Evolutionary conservation across 1,140 invertebrate genomes (phyloP).

Genomic region (Brachionus rubens): DNA sequence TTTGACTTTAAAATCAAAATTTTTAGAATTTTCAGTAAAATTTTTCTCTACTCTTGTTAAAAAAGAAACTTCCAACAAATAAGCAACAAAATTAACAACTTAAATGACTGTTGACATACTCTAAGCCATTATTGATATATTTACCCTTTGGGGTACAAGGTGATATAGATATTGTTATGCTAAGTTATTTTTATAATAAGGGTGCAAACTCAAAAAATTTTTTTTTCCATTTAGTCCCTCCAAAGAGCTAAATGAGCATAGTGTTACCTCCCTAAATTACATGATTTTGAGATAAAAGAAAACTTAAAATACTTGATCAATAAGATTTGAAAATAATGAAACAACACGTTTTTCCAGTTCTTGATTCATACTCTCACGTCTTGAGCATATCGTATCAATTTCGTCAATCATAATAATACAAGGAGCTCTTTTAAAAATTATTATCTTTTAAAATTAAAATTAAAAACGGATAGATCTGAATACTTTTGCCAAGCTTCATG

Average conservation of each 20-base stretch:
- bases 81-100: too few species aligned
- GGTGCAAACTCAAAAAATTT: too few species aligned
- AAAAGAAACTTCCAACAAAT: too few species aligned
- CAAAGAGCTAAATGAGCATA: too few species aligned
- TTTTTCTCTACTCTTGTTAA: constrained; percentile 50
- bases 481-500: constrained; percentile 44
- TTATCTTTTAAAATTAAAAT: background rate
- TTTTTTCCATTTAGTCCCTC: too few species aligned
- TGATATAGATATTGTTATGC: too few species aligned
- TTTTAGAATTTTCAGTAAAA: constrained; percentile 68
- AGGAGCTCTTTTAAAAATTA: constrained; percentile 61
- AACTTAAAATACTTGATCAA: constrained; percentile 68
- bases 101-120: too few species aligned
- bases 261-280: background rate
- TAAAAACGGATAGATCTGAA: background rate
- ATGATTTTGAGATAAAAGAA: too few species aligned
- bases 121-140: too few species aligned
- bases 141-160: too few species aligned
- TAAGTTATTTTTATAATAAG: too few species aligned
- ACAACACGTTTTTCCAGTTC: constrained; percentile 94
- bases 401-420: constrained; percentile 90
- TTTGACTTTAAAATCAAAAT: constrained; percentile 1
- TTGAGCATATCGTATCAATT: constrained; percentile 78
- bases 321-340: constrained; percentile 79
- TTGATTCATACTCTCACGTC: constrained; percentile 75